Conservation (phyloP, 1,140 invertebrate genomes). For the Drosophila trapezifrons region DNA sequence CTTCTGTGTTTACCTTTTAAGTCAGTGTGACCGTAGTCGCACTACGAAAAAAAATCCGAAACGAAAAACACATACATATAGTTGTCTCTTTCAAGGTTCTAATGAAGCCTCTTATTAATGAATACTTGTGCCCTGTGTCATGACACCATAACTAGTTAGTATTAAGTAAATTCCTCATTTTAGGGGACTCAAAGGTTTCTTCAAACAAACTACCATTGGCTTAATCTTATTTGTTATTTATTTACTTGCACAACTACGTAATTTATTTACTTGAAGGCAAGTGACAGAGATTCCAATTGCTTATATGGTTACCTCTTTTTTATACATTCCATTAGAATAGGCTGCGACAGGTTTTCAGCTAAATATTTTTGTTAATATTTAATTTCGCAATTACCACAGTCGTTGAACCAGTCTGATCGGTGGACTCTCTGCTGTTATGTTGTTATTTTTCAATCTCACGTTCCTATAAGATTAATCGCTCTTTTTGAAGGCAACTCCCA, state of each 20-base stretch:
- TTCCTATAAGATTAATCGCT: slow-evolving; percentile 30
- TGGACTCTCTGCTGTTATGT: background rate
- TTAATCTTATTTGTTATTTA: background rate
- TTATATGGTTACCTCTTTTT: background rate
- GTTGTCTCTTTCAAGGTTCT: too few species aligned
- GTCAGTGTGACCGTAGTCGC: too few species aligned
- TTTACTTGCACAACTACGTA: background rate
- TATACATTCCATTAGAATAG: slow-evolving; percentile 3
- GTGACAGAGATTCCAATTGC: background rate
- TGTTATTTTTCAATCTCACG: slow-evolving; percentile 12
- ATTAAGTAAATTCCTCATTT: background rate
- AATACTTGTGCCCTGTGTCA: too few species aligned
- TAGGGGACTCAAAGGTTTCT: too few species aligned
- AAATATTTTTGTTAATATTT: slow-evolving; percentile 17
- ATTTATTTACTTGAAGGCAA: background rate
- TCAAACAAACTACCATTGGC: too few species aligned
- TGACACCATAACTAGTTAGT: too few species aligned
- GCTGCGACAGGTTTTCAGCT: slow-evolving; percentile 12
- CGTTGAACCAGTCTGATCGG: slow-evolving; percentile 37
- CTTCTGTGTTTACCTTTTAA: too few species aligned
- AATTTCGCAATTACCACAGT: slow-evolving; percentile 6
- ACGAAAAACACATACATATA: too few species aligned
- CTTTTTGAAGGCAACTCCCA: slow-evolving; percentile 25
- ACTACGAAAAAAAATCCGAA: too few species aligned
- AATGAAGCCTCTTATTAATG: too few species aligned